Evolutionary conservation across 2,888 invertebrate species (phyloP), one percentile per base, ranked within the genome.

Genomic region (Scrobipalpa atriplicella): DNA sequence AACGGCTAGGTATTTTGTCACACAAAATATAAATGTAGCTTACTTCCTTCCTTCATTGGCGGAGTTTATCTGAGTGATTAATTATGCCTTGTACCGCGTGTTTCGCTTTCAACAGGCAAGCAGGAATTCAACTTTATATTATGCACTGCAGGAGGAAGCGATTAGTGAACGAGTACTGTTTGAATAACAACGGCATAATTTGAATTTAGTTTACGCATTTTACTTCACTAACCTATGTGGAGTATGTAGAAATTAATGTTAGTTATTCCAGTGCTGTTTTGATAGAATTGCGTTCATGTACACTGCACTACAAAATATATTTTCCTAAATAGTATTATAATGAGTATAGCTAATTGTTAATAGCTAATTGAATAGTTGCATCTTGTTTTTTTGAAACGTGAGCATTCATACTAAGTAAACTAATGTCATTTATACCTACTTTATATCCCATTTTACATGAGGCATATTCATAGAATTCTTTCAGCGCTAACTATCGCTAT

Each of bases 1-100:
- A 92, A 91, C 90, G 82, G 89, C 85, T 84, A 86, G 88, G 89
- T 88, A 91, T 92, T 92, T 92, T 92, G 92, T 92, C 92, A 91
- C 87, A 92, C 91, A 91, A 90, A 91, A 92, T 91, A 92, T 92
- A 92, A 92, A 92, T 85, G 90, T 89, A 81, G 87, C 87, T 79
- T 76, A 89, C 87, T 92, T 92, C 91, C 90, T 91, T 92, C 91
- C 91, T 87, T 89, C 91, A 91, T 92, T 87, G 90, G 88, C 77
- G 82, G 84, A 82, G 87, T 85, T 87, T 92, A 92, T 92, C 91
- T 86, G 78, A 84, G 80, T 92, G 92, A 92, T 90, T 92, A 89
- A 92, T 92, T 86, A 86, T 84, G 75, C 72, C 82, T 80, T 82
- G 77, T 72, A 73, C 77, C 75, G 75, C 81, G 73, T 73, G 81